Percentiles rank a stretch among this genome's conserved stretches.
Evolutionary conservation across 2,888 invertebrate genomes (phyloP).

Genomic region (Fragum fragum): DNA sequence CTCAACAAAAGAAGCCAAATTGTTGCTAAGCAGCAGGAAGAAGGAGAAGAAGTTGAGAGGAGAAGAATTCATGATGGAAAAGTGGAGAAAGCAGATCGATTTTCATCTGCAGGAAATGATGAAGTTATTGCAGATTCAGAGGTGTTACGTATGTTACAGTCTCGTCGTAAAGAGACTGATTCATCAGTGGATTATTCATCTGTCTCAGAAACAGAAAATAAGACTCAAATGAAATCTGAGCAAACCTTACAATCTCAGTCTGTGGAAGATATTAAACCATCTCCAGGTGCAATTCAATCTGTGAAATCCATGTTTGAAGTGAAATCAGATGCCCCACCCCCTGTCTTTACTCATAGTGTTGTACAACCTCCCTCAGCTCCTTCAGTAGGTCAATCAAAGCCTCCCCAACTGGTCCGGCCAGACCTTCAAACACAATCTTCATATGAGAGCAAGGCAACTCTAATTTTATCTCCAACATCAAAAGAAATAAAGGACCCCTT

Average conservation of each 20-base stretch:
- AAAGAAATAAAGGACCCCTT: conserved; percentile 2
- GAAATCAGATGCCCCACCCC: not conserved
- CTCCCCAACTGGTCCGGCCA: not conserved
- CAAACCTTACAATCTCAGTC: not conserved
- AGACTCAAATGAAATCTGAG: conserved; percentile 40
- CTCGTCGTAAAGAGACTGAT: conserved; percentile 75
- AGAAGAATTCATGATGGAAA: conserved; percentile 59
- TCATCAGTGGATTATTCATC: conserved; percentile 41
- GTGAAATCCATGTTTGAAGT: conserved; percentile 20
- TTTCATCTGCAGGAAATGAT: conserved; percentile 50
- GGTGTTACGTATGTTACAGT: conserved; percentile 71
- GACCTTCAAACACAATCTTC: conserved; percentile 51
- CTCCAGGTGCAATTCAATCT: conserved; percentile 4
- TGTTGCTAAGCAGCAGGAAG: conserved; percentile 70
- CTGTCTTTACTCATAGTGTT: not conserved
- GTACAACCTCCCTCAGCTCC: no score
- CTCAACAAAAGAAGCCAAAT: conserved; percentile 87
- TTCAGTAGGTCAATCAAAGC: not conserved
- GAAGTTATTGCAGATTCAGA: conserved; percentile 72
- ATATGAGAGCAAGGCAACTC: conserved; percentile 54
- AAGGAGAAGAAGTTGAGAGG: conserved; percentile 59
- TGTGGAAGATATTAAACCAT: not conserved
- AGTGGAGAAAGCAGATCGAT: conserved; percentile 48
- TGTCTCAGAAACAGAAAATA: conserved; percentile 54
- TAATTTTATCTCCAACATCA: conserved; percentile 34